Evolutionary conservation across 2,113 vertebrate genomes (phyloP), one percentile per base, ranked within the genome.

Genomic region (Coptodon rendalli): DNA sequence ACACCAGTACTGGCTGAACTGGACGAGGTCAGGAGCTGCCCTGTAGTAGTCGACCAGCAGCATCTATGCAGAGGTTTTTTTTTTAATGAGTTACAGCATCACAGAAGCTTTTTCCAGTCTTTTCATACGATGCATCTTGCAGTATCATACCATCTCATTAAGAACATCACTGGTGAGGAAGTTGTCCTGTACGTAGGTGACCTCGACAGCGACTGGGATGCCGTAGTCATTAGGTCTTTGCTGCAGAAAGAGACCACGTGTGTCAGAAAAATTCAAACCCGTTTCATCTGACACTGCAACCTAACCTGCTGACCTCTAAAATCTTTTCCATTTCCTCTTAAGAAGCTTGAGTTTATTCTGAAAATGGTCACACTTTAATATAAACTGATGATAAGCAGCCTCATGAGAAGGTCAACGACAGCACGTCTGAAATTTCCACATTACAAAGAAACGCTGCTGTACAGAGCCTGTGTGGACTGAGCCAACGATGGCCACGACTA

Each of bases 131-230:
- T 22, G 57, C 13, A 36, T 3, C 61, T 1, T 12, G 22, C 40
- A n/a, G 61, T n/a, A 7, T 36, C 11, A 4, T 95, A 99, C 98
- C 98, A 99, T 99, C 94, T 99, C 98, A 29, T 99, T 98, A 1
- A 99, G 96, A 24, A 99, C 95, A 2, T 99, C 98, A 0, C 97
- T 98, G 87, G 98, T 99, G 91, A 99, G 97, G 86, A 99, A 99
- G 34, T 97, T 97, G 10, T 99, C 98, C 93, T 99, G 98, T 38
- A 98, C 95, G 3, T 97, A 98, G 13, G 97, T 97, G 91, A 99
- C 97, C 92, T 99, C 98, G 56, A 99, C 98, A 0, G 98, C 98
- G 88, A 99, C 98, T 27, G 98, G 98, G 87, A 99, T 98, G 4
- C 98, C 98, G 0, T 99, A 98, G 94, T 99, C 98, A 1, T 98